These are phyloP conservation scores for Neotoma lepida DNA, from an alignment of 2,113 vertebrate genomes.

Conservation along the genomic window DNA sequence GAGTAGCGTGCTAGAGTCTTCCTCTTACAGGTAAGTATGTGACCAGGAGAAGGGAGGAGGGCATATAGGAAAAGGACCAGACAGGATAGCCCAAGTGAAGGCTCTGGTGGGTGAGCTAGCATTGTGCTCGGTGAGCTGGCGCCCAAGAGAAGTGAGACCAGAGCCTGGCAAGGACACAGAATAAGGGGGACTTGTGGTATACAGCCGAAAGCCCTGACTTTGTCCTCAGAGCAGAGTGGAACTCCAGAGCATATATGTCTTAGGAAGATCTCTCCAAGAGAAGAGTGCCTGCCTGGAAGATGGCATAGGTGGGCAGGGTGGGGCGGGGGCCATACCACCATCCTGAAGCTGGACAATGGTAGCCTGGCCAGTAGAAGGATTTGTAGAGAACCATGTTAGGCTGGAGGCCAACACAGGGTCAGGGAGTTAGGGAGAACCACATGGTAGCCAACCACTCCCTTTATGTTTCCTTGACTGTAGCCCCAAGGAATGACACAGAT, in stretches of 20 bases:
- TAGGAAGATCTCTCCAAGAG: background rate
- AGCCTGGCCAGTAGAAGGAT: background rate
- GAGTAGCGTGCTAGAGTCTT: background rate
- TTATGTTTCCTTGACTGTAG: background rate
- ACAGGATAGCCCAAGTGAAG: background rate
- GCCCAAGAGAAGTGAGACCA: background rate
- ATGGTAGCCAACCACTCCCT: background rate
- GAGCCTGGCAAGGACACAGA: background rate
- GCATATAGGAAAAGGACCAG: background rate
- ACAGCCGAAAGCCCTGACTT: background rate
- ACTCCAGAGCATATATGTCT: background rate
- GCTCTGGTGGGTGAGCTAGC: background rate
- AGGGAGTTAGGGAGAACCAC: background rate
- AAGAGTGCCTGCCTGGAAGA: background rate
- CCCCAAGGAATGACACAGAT: conserved; percentile 44
- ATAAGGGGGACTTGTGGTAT: background rate
- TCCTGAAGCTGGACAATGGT: background rate
- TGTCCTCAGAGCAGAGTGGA: background rate
- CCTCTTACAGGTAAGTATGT: background rate
- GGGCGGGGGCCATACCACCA: background rate
- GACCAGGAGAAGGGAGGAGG: background rate
- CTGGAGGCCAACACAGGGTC: background rate
- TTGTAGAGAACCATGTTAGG: background rate
- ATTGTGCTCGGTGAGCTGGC: background rate
- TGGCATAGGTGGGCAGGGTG: background rate